Percentiles rank a stretch among this genome's conserved stretches.
Conservation (phyloP, 1,140 invertebrate species). For the Triops longicaudatus region DNA sequence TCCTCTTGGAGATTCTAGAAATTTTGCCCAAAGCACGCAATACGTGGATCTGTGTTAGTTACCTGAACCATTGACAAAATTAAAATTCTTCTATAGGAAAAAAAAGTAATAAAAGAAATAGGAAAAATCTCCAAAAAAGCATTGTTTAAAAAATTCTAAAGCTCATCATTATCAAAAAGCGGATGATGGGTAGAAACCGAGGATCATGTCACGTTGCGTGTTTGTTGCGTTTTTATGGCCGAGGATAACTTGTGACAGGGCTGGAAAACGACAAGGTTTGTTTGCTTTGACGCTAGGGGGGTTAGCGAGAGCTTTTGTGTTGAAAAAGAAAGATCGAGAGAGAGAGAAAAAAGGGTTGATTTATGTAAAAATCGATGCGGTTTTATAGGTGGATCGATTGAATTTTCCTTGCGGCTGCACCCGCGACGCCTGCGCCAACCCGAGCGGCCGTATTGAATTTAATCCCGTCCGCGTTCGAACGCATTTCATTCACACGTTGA, state of each 20-base stretch:
- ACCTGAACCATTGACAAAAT: too few relatives aligned
- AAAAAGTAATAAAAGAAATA: neutral
- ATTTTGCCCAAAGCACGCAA: too few relatives aligned
- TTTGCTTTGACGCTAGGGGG: neutral
- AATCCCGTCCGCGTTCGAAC: conserved; percentile 89
- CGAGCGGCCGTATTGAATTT: conserved; percentile 86
- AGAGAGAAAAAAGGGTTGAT: neutral
- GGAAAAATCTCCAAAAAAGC: neutral
- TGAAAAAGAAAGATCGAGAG: neutral
- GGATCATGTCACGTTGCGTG: neutral
- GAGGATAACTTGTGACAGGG: neutral
- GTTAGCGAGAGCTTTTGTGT: neutral
- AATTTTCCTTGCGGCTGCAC: conserved; percentile 96
- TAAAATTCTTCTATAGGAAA: too few relatives aligned
- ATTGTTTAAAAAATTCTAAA: neutral
- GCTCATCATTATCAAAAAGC: neutral
- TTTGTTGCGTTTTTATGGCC: neutral
- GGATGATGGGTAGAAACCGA: too few relatives aligned
- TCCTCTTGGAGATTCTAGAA: too few relatives aligned
- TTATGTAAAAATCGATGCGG: neutral
- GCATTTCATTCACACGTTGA: conserved; percentile 95
- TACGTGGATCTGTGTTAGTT: too few relatives aligned
- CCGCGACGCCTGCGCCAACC: conserved; percentile 87
- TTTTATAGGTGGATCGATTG: conserved; percentile 72
- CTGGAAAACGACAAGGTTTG: neutral